Percentiles rank a stretch among this genome's conserved stretches.
Evolutionary conservation across 1,140 invertebrate genomes (phyloP).

Genomic region (Probaryconus sp.): DNA sequence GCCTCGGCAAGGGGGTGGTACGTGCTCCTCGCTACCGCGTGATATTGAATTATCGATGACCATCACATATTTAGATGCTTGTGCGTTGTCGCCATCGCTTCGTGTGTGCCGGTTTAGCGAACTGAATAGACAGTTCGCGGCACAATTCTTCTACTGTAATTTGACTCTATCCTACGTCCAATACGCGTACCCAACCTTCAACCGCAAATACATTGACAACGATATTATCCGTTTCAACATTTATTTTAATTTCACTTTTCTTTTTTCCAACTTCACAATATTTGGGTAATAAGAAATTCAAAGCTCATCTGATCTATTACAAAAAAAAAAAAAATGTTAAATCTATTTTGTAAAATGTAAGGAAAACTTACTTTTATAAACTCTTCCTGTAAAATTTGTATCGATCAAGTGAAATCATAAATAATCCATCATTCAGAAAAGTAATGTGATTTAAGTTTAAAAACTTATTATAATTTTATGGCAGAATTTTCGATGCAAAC

Average conservation of each 20-base stretch:
- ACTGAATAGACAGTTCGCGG: constrained; percentile 56
- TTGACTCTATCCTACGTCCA: constrained; percentile 47
- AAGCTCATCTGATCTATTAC: too few species aligned
- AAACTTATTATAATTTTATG: too few species aligned
- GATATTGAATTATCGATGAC: constrained; percentile 75
- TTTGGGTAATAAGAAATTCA: too few species aligned
- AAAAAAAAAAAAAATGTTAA: too few species aligned
- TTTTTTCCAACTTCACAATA: constrained; percentile 1
- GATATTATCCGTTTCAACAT: constrained; percentile 54
- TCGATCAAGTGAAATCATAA: too few species aligned
- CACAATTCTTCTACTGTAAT: constrained; percentile 53
- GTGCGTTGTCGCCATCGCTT: constrained; percentile 66
- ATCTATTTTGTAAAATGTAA: too few species aligned
- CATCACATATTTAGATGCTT: constrained; percentile 68
- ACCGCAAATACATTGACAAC: constrained; percentile 50
- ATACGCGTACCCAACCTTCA: constrained; percentile 31
- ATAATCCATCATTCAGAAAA: too few species aligned
- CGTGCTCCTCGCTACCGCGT: constrained; percentile 53
- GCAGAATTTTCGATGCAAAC: too few species aligned
- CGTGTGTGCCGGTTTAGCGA: constrained; percentile 47
- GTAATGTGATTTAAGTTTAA: too few species aligned
- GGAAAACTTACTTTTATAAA: too few species aligned
- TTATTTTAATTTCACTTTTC: constrained; percentile 46
- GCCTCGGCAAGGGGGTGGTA: constrained; percentile 63
- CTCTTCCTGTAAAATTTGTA: too few species aligned